Evolutionary conservation across 1,140 invertebrate species (phyloP), one percentile per base, ranked within the genome.

Genomic region (Sitophilus oryzae): DNA sequence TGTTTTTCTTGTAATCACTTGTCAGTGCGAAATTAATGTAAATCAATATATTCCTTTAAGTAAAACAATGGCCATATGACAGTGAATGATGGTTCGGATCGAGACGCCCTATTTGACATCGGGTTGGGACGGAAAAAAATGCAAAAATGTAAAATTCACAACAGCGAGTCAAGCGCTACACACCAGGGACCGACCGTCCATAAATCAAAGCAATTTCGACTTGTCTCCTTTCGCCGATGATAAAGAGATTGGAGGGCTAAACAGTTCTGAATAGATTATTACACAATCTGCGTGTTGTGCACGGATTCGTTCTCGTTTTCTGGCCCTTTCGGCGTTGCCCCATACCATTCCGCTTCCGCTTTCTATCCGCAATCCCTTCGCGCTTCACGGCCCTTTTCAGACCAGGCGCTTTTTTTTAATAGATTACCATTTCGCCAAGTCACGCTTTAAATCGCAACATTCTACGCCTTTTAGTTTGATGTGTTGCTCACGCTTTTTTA

Each of bases 191-290:
- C 40, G 30, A 41, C 10, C 20, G 22, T 46, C 44, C 52, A 55
- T 55, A 55, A 55, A 55, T 55, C 52, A 55, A 40, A n/a, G 9
- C 43, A 47, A 55, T 41, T 55, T 55, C 41, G 14, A 18, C 52
- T 47, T 55, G 52, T 47, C 52, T 46, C 30, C 52, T 55, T 44
- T 42, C 52, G 43, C 34, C 20, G 34, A 55, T 44, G 43, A 55
- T 47, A 55, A 55, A 55, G 44, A 55, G 52, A 55, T 55, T 40
- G 43, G 44, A 55, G 52, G 38, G 51, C 30, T 52, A 52, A 52
- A 41, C 45, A 47, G 46, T 47, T 44, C 44, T 34, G 41, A 44
- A 55, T 55, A 47, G 43, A 55, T 55, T 55, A 47, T 55, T 47
- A 40, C 44, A 36, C 40, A 45, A 55, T 55, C 38, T 48, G 1